Evolutionary conservation across 2,797 vertebrate species (phyloP).

Genomic region (Characodon lateralis): DNA sequence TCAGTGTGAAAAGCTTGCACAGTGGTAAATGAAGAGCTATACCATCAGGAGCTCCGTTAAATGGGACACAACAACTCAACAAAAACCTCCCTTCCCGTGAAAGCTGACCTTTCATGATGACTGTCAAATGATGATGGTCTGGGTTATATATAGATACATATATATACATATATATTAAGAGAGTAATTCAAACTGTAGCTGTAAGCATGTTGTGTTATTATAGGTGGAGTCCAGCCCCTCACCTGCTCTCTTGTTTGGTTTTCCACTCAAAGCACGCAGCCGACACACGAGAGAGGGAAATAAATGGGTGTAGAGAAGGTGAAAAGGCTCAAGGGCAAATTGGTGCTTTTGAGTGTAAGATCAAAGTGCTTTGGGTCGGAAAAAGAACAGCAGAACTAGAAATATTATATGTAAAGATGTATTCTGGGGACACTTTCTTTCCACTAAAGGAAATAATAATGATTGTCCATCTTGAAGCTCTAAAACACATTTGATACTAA

Average conservation of each 20-base stretch:
- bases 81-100: neutral
- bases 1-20: conserved; percentile 68
- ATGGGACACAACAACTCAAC: conserved; percentile 58
- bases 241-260: conserved; percentile 20
- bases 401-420: conserved; percentile 14
- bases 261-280: neutral
- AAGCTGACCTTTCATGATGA: conserved; percentile 15
- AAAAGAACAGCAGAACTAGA: neutral
- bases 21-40: conserved; percentile 53
- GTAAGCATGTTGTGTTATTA: conserved; percentile 23
- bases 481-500: conserved; percentile 21
- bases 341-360: conserved; percentile 13
- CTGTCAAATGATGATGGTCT: conserved; percentile 2
- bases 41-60: conserved; percentile 52
- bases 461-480: conserved; percentile 20
- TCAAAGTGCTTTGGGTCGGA: neutral
- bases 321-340: conserved; percentile 45
- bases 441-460: neutral
- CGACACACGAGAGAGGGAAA: conserved; percentile 14
- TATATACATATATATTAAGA: neutral
- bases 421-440: conserved; percentile 17
- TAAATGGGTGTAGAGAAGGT: neutral
- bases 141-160: neutral
- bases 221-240: conserved; percentile 16
- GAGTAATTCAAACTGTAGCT: conserved; percentile 23